Percentiles rank a stretch among this genome's conserved stretches.
Conservation (phyloP, 2,888 invertebrate genomes). For the Cacoxenus indagator region DNA sequence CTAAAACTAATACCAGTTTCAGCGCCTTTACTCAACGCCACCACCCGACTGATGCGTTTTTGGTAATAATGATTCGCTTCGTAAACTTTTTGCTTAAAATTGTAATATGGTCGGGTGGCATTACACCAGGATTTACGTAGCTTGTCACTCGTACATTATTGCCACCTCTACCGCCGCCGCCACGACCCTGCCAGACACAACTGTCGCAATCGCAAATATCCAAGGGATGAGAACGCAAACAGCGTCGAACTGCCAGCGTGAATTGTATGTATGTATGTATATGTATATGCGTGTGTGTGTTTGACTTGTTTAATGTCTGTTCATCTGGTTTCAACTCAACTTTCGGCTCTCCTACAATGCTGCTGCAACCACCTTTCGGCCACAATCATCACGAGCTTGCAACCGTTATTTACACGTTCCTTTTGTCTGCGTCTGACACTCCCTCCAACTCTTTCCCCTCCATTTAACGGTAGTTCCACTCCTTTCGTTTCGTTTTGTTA, state of each 20-base stretch:
- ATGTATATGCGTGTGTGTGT: slow-evolving; percentile 24
- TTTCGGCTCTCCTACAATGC: neutral
- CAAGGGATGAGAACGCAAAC: slow-evolving; percentile 25
- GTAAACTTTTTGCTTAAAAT: slow-evolving; percentile 60
- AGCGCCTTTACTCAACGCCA: neutral
- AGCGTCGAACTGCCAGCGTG: slow-evolving; percentile 15
- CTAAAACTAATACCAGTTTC: slow-evolving; percentile 43
- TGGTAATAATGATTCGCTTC: slow-evolving; percentile 60
- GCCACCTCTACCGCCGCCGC: neutral
- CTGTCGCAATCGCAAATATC: slow-evolving; percentile 29
- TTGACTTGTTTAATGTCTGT: slow-evolving; percentile 35
- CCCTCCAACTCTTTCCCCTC: slow-evolving; percentile 23
- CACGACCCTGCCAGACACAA: too few relatives aligned
- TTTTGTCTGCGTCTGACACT: slow-evolving; percentile 32
- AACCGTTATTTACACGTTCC: slow-evolving; percentile 56
- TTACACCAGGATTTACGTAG: neutral
- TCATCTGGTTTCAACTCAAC: slow-evolving; percentile 6
- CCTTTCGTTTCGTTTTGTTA: slow-evolving; percentile 22
- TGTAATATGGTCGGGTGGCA: slow-evolving; percentile 43
- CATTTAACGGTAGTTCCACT: neutral
- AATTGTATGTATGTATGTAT: slow-evolving; percentile 29
- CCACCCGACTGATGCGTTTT: slow-evolving; percentile 14
- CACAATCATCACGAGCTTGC: slow-evolving; percentile 13
- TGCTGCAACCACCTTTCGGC: slow-evolving; percentile 52
- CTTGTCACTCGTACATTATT: neutral